Percentiles rank a stretch among this genome's conserved stretches.
These are phyloP conservation scores for Hydrotaea cyrtoneurina DNA, from an alignment of 2,888 invertebrate species.

Conservation along the genomic window DNA sequence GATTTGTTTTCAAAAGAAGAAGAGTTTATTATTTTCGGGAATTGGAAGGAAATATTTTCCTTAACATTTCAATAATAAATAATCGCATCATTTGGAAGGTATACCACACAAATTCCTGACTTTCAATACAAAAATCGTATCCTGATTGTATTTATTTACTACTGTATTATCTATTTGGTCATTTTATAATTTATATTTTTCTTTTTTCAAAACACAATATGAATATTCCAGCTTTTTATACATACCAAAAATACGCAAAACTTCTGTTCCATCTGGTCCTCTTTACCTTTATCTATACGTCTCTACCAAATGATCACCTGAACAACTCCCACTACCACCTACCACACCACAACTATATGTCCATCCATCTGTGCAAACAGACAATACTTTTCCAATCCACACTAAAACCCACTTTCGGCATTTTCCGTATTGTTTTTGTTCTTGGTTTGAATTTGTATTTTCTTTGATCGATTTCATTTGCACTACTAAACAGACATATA, in stretches of 20 bases:
- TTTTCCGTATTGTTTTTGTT: constrained; percentile 1
- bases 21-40: background rate
- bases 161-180: background rate
- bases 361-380: constrained; percentile 25
- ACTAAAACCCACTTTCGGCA: background rate
- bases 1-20: background rate
- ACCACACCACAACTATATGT: constrained; percentile 1
- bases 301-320: constrained; percentile 55
- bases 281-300: constrained; percentile 51
- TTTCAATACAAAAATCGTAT: background rate
- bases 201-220: constrained; percentile 17
- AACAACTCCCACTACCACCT: constrained; percentile 48
- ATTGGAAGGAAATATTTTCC: background rate
- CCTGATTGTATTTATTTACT: background rate
- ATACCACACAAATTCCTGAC: background rate
- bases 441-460: background rate
- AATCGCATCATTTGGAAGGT: background rate
- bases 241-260: constrained; percentile 4
- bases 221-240: constrained; percentile 54
- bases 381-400: constrained; percentile 1
- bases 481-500: background rate
- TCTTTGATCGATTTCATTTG: constrained; percentile 19
- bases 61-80: background rate
- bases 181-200: constrained; percentile 31
- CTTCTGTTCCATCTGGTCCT: constrained; percentile 52